Evolutionary conservation across 2,888 invertebrate species (phyloP), one percentile per base, ranked within the genome.

Genomic region (Antheraea yamamai): DNA sequence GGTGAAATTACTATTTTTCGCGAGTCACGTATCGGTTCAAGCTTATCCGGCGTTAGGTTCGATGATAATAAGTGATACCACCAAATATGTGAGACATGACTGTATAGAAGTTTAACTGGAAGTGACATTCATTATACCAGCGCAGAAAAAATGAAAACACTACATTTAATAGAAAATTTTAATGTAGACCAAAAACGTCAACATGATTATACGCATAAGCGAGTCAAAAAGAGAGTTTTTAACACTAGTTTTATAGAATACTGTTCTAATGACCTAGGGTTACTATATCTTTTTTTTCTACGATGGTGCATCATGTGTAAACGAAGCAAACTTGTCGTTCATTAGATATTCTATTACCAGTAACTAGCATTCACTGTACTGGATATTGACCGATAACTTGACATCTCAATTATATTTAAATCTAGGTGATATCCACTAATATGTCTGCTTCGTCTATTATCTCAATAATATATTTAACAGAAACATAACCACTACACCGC

Each of bases 51-150:
- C 87, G 88, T 93, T 90, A 91, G 90, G 90, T 90, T 92, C 91
- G 92, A 94, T 94, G 92, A 93, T 94, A 92, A 94, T 94, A 94
- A 93, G 92, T 92, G 92, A 92, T 93, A 92, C 91, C 88, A 81
- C 88, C 84, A 88, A 89, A 90, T 90, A 92, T 91, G 84, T 82
- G 79, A 74, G 70, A 72, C 86, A 74, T 72, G 58, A 85, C 87
- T 75, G 26, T 75, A 75, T 51, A 61, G 68, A 71, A 71, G 23
- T 72, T 47, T 64, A 16, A 61, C 74, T 75, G 30, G 72, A 75
- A 47, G 72, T 71, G 71, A 61, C 66, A 23, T 23, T 20, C 20
- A 4, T 58, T 18, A 51, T 23, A n/a, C 20, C 23, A 61, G 61
- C 10, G n/a, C 2, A 2, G 55, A 16, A 7, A 72, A 55, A 23